Evolutionary conservation across 1,140 invertebrate genomes (phyloP).

Genomic region (Drosophila albomicans): DNA sequence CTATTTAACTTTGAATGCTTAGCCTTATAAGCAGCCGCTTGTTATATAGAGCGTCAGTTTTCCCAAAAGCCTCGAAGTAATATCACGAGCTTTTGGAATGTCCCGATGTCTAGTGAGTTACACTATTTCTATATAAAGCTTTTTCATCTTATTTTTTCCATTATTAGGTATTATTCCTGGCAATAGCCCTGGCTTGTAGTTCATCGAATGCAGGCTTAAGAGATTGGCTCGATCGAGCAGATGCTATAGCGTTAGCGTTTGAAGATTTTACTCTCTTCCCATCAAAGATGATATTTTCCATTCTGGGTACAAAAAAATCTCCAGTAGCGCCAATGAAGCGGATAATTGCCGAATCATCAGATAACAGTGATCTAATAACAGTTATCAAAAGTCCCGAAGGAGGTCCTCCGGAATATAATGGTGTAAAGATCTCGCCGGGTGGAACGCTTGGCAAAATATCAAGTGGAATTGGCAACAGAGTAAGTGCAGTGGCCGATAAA

Average conservation of each 20-base stretch:
- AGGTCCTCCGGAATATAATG: not conserved
- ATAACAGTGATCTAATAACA: constrained; percentile 45
- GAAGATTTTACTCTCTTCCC: not conserved
- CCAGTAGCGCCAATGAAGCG: not conserved
- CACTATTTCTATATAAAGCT: too few relatives aligned
- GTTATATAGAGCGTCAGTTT: constrained; percentile 34
- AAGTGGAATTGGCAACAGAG: too few relatives aligned
- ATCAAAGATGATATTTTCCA: not conserved
- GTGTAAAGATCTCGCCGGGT: too few relatives aligned
- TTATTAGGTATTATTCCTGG: constrained; percentile 34
- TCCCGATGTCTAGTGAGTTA: constrained; percentile 18
- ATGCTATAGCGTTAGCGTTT: not conserved
- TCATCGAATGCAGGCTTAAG: constrained; percentile 31
- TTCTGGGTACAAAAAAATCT: constrained; percentile 4
- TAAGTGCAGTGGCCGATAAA: too few relatives aligned
- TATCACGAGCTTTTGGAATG: constrained; percentile 5
- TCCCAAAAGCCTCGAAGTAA: not conserved
- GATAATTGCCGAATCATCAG: constrained; percentile 18
- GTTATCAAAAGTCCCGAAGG: constrained; percentile 32
- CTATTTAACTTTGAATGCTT: not conserved
- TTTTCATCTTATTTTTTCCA: not conserved
- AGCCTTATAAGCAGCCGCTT: constrained; percentile 12
- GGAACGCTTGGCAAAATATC: too few relatives aligned
- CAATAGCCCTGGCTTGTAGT: constrained; percentile 29
- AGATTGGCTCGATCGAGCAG: constrained; percentile 27